Base-by-base conservation (phyloP, 2,113 vertebrate species). In the Heterocephalus glaber region DNA sequence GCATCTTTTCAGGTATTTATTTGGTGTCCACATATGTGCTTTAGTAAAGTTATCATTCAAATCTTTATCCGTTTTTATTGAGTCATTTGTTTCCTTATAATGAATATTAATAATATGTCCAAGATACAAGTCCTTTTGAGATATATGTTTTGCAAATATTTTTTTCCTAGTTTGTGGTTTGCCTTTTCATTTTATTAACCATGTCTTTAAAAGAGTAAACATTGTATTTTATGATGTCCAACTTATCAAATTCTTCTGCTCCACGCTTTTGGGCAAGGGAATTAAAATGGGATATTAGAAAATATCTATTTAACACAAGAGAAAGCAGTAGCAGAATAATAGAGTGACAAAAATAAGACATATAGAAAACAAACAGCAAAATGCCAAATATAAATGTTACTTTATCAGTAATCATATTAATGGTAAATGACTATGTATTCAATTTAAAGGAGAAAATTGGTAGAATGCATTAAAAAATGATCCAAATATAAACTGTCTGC, bases 61-160 rank as follows among this genome's bases (percentile, higher is more conserved):
- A 89, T 47, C 24, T 95, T 97, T 85, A 84, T 70, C 92, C 86
- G 60, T 79, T 96, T 88, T 94, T 74, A 90, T 30, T 77, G 47
- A 33, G n/a, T 93, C 28, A 86, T 77, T 77, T 79, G 74, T 94
- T 86, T 92, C 56, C 77, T 96, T 84, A 68, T 63, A 65, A 90
- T 88, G n/a, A 90, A 72, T 88, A 44, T 44, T 95, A 92, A 63
- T 63, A 81, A 90, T 88, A 54, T 70, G 92, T 49, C 92, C 44
- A 79, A 35, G 41, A 72, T 76, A 38, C 24, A 74, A 68, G 49
- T 81, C 30, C 52, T 94, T 95, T 86, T 76, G 76, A n/a, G 58
- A 95, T 14, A 65, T 19, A 87, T 49, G 44, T 54, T 97, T 95
- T 87, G 44, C 56, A 94, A 96, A 49, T 90, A 92, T 94, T 90